phyloP scores from a whole-genome alignment of 1,140 invertebrate species.

The Arion vulgaris region DNA sequence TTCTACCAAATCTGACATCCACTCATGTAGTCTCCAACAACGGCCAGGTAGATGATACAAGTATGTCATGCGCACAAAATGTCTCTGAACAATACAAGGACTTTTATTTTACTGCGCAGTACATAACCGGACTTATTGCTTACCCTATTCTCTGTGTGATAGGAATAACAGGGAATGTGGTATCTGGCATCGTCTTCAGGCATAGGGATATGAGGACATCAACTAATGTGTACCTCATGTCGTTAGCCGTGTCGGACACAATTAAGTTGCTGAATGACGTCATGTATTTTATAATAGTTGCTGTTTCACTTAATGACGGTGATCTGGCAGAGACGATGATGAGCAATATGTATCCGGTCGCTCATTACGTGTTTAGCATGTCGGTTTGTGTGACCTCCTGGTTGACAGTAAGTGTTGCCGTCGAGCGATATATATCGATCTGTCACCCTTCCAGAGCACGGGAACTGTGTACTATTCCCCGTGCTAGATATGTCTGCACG shows the following conservation, averaged over 20 bases:
- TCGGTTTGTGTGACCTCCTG: conserved; percentile 81
- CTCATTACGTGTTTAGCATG: conserved; percentile 71
- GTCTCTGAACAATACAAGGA: conserved; percentile 37
- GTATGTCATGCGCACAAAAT: conserved; percentile 16
- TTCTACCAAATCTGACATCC: not conserved
- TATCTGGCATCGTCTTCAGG: conserved; percentile 83
- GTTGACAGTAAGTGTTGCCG: conserved; percentile 92
- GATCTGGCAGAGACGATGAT: conserved; percentile 56
- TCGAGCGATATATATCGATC: conserved; percentile 95
- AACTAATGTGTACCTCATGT: conserved; percentile 84
- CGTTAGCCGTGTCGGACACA: conserved; percentile 82
- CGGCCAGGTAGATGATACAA: not conserved
- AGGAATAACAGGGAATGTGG: conserved; percentile 82
- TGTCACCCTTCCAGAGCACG: conserved; percentile 91
- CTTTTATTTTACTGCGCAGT: conserved; percentile 67
- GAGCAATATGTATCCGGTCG: conserved; percentile 67
- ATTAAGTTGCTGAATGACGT: conserved; percentile 82
- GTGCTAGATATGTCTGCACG: conserved; percentile 59
- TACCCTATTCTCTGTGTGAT: conserved; percentile 82
- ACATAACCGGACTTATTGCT: conserved; percentile 74
- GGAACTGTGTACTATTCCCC: conserved; percentile 84
- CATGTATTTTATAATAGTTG: conserved; percentile 79
- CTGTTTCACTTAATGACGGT: conserved; percentile 65
- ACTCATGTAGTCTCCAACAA: not conserved
- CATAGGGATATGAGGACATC: conserved; percentile 82